Conservation (phyloP, 23 tunicate species). For the Styela clava region DNA sequence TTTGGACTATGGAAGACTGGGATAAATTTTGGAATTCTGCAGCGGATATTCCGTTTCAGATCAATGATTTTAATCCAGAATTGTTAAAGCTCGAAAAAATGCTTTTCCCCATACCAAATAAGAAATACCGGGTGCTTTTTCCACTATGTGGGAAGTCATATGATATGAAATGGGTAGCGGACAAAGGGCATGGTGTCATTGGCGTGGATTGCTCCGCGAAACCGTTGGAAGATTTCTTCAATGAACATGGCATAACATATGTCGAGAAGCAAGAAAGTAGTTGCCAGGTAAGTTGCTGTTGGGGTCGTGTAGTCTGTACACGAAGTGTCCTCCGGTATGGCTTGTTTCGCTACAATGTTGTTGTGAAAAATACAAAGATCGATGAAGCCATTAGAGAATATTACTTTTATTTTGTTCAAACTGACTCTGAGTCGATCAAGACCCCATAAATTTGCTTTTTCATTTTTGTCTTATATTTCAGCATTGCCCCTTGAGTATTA, state of each 20-base stretch:
- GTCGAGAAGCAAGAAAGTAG: neutral
- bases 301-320: too few species aligned
- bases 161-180: constrained; percentile 1
- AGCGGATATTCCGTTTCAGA: neutral
- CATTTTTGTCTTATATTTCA: too few species aligned
- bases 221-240: neutral
- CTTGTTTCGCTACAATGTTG: too few species aligned
- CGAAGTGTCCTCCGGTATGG: too few species aligned
- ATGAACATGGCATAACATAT: neutral
- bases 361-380: too few species aligned
- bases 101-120: neutral
- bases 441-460: too few species aligned
- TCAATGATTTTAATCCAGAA: neutral
- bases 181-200: constrained; percentile 7
- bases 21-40: neutral
- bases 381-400: too few species aligned
- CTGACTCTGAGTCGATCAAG: too few species aligned
- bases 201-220: neutral
- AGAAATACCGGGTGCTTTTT: neutral
- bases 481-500: too few species aligned
- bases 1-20: neutral
- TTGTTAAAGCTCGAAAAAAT: neutral
- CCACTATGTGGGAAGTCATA: neutral
- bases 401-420: too few species aligned
- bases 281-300: neutral